Conservation (phyloP, 2,888 invertebrate species). For the Caenorhabditis plicata region DNA sequence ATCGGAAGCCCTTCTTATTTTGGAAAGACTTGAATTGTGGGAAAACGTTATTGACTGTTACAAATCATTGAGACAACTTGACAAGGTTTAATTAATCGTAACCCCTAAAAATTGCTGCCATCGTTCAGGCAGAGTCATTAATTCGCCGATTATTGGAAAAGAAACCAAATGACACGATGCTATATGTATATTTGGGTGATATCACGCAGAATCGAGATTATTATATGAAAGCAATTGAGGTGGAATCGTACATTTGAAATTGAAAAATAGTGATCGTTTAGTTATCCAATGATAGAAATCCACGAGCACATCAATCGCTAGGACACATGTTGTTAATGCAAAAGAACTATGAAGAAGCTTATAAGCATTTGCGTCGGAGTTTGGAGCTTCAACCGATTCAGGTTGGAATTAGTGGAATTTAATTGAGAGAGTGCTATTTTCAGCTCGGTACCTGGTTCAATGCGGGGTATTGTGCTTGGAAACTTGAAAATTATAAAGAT, state of each 20-base stretch:
- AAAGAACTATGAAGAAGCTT: conserved; percentile 69
- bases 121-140: conserved; percentile 82
- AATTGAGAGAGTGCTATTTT: background rate
- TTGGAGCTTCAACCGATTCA: conserved; percentile 57
- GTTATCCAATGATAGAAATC: conserved; percentile 74
- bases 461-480: conserved; percentile 59
- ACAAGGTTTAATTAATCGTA: no score
- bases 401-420: conserved; percentile 15
- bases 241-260: conserved; percentile 71
- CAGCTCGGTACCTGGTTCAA: conserved; percentile 59
- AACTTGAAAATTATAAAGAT: conserved; percentile 54
- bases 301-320: conserved; percentile 85
- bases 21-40: conserved; percentile 77
- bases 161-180: conserved; percentile 66
- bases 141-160: conserved; percentile 78
- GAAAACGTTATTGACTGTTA: conserved; percentile 90
- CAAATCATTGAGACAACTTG: conserved; percentile 78
- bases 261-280: background rate
- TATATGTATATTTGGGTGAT: conserved; percentile 90
- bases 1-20: conserved; percentile 67
- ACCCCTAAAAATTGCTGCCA: no score
- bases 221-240: conserved; percentile 87
- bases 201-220: conserved; percentile 78
- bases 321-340: conserved; percentile 77
- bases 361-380: conserved; percentile 65